These are phyloP conservation scores for Mellivora capensis DNA, from an alignment of 2,113 vertebrate genomes.

Conservation along the genomic window DNA sequence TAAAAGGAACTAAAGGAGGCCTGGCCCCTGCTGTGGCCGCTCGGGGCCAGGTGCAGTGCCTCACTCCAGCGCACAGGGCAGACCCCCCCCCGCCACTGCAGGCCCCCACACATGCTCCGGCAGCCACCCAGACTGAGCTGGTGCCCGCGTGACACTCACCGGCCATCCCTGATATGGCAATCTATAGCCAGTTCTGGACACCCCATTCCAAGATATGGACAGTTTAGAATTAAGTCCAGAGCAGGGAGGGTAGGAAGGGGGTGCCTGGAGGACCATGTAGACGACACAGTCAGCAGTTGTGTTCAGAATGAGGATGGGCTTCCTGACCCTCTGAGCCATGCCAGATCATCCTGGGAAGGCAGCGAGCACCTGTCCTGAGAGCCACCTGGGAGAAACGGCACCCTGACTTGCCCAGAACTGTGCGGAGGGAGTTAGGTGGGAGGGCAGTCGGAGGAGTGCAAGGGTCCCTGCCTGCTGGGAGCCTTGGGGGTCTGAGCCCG, in stretches of 20 bases:
- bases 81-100: background rate
- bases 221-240: background rate
- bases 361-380: background rate
- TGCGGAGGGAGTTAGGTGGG: background rate
- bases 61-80: background rate
- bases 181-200: background rate
- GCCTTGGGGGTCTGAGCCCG: background rate
- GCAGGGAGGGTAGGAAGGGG: background rate
- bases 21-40: background rate
- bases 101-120: background rate
- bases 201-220: background rate
- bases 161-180: background rate
- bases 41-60: background rate
- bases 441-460: background rate
- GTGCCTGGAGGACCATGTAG: background rate
- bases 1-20: background rate
- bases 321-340: background rate
- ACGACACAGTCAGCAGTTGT: accelerated
- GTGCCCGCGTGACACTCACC: background rate
- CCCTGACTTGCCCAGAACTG: background rate
- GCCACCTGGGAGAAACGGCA: background rate
- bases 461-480: background rate
- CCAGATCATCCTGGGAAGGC: background rate
- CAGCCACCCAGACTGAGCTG: background rate
- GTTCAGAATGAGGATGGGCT: background rate